phyloP scores from a whole-genome alignment of 2,797 vertebrate species.

The Enteromius fasciolatus region DNA sequence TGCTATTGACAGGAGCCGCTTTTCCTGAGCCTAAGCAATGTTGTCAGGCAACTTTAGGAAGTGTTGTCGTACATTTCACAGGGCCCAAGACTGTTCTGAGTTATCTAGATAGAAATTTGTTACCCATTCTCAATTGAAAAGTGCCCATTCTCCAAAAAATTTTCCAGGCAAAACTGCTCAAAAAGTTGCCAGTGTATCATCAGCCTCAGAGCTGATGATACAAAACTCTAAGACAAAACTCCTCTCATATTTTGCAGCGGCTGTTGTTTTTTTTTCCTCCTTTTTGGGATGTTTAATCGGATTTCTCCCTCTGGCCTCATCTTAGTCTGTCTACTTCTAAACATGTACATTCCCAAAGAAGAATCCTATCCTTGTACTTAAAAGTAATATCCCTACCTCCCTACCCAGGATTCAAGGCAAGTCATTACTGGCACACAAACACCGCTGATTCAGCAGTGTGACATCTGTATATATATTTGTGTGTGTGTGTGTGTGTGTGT shows the following conservation, averaged over 20 bases:
- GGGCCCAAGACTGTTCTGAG: no score
- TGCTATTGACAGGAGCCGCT: not conserved
- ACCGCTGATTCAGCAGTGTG: not conserved
- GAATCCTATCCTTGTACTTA: slow-evolving; percentile 26
- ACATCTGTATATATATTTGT: not conserved
- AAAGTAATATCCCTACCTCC: slow-evolving; percentile 40
- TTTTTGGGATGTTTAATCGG: slow-evolving; percentile 23
- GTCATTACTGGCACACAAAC: slow-evolving; percentile 40
- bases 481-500: not conserved
- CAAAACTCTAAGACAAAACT: slow-evolving; percentile 32
- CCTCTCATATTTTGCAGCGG: not conserved
- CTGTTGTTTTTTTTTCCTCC: not conserved
- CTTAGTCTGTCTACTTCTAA: slow-evolving; percentile 21
- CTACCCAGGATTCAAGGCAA: slow-evolving; percentile 10
- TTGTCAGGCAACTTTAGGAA: no score
- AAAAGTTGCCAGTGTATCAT: no score
- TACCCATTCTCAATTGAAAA: no score
- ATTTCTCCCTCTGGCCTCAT: slow-evolving; percentile 34
- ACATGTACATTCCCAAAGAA: slow-evolving; percentile 14
- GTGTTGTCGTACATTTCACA: no score
- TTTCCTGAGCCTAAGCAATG: no score
- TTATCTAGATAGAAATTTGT: no score
- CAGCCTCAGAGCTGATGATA: no score
- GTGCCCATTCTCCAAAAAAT: no score
- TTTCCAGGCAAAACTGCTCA: no score